These are phyloP conservation scores for Pimpla rufipes DNA, from an alignment of 2,888 invertebrate species.

Conservation along the genomic window DNA sequence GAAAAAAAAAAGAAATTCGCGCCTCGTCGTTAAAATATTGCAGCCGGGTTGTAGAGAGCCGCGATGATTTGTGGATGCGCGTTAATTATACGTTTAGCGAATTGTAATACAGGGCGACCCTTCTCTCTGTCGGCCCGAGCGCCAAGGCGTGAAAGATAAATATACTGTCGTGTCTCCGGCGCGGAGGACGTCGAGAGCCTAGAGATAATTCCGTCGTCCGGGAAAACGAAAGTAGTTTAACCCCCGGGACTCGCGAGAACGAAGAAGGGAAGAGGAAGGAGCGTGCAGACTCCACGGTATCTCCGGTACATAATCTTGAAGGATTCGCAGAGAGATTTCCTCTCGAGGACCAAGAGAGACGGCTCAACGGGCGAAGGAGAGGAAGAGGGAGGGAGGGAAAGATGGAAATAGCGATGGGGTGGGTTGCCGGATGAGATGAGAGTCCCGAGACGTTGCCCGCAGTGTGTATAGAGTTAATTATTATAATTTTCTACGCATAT, in stretches of 20 bases:
- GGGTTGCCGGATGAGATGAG: slow-evolving; percentile 14
- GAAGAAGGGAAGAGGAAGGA: slow-evolving; percentile 18
- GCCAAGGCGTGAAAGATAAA: slow-evolving; percentile 61
- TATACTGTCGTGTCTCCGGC: slow-evolving; percentile 45
- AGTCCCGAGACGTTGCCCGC: slow-evolving; percentile 13
- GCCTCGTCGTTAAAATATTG: slow-evolving; percentile 5
- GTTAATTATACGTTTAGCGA: slow-evolving; percentile 62
- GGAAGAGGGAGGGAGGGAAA: neutral
- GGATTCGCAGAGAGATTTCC: slow-evolving; percentile 55
- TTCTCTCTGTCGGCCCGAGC: slow-evolving; percentile 34
- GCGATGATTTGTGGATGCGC: slow-evolving; percentile 55
- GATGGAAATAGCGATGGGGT: neutral
- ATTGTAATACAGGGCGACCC: slow-evolving; percentile 29
- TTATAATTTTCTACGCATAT: slow-evolving; percentile 34
- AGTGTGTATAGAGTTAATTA: slow-evolving; percentile 9
- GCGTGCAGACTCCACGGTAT: slow-evolving; percentile 42
- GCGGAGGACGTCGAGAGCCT: slow-evolving; percentile 27
- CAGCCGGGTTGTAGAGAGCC: slow-evolving; percentile 1
- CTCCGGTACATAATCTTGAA: slow-evolving; percentile 55
- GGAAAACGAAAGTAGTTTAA: slow-evolving; percentile 60
- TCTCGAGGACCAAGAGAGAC: slow-evolving; percentile 25
- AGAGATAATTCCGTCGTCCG: slow-evolving; percentile 59
- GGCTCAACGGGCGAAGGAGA: neutral
- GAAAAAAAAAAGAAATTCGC: slow-evolving; percentile 2
- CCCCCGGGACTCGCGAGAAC: slow-evolving; percentile 46